Evolutionary conservation across 2,888 invertebrate genomes (phyloP), one percentile per base, ranked within the genome.

Genomic region (Agriopis leucophaearia): DNA sequence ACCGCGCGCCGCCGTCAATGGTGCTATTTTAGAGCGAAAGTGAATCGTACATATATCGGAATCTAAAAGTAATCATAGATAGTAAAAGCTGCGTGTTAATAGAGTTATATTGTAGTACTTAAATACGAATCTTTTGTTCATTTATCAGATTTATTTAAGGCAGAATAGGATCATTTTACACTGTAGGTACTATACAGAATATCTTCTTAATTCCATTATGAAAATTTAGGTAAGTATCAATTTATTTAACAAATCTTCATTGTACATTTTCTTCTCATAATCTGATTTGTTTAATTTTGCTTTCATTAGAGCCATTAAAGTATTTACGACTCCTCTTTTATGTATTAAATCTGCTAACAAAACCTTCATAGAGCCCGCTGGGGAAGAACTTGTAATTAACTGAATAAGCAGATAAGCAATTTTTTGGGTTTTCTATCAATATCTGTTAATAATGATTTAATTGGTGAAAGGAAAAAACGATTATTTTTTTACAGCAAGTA

Each of bases 11-110:
- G 73, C 81, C 85, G 85, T 88, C 89, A 88, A 89, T 89, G 88
- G 83, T 79, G 84, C 91, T 91, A 92, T 92, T 92, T 27, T 88
- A 88, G 79, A 87, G 88, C 82, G 74, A 85, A 81, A 77, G 73
- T 78, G 73, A 76, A 77, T 75, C 75, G n/a, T 72, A 10, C 79
- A 62, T 72, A 27, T 27, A 27, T 27, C 27, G 73, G 71, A 72
- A 76, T 74, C 74, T 75, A 78, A 77, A 77, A 76, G 74, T 75
- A 76, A 72, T 74, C 72, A 75, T 71, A 72, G 66, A 73, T 69
- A 69, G 64, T 69, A 47, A 47, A 47, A 47, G 48, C 18, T n/a
- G n/a, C n/a, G n/a, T n/a, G n/a, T n/a, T n/a, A n/a, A 38, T 10
- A 38, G 9, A 9, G 44, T 44, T 18, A 10, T 10, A 10, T 48